Percentiles rank a stretch among this genome's conserved stretches.
Conservation (phyloP, 2,888 invertebrate genomes). For the Seira ritae region DNA sequence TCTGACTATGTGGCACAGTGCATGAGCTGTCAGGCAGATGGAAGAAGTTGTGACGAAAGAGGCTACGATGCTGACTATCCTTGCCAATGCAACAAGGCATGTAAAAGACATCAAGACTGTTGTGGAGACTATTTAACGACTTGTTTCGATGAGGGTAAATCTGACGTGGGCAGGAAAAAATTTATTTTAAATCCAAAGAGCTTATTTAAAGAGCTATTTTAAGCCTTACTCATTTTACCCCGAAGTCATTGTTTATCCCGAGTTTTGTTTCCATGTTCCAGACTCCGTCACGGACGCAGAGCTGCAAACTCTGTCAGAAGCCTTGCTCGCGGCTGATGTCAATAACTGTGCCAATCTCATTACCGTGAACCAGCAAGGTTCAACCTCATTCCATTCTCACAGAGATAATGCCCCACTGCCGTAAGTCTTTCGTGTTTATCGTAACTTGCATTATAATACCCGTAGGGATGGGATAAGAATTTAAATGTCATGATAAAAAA, state of each 20-base stretch:
- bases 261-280: no score
- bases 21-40: conserved; percentile 55
- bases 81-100: conserved; percentile 71
- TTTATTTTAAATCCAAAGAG: no score
- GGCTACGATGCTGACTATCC: conserved; percentile 54
- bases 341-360: conserved; percentile 82
- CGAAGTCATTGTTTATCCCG: no score
- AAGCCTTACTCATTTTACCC: no score
- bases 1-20: conserved; percentile 64
- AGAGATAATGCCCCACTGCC: conserved; percentile 85
- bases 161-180: no score
- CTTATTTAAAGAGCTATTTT: no score
- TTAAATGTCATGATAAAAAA: no score
- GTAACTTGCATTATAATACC: no score
- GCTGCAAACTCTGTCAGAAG: conserved; percentile 83
- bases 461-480: no score
- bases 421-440: conserved; percentile 78
- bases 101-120: conserved; percentile 63
- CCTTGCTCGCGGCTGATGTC: conserved; percentile 82
- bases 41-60: conserved; percentile 53
- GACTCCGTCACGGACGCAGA: conserved; percentile 80
- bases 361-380: conserved; percentile 85
- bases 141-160: conserved; percentile 49
- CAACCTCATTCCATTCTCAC: conserved; percentile 82
- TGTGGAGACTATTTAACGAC: conserved; percentile 58